Evolutionary conservation across 2,888 invertebrate genomes (phyloP).

Genomic region (Ametastegia equiseti): DNA sequence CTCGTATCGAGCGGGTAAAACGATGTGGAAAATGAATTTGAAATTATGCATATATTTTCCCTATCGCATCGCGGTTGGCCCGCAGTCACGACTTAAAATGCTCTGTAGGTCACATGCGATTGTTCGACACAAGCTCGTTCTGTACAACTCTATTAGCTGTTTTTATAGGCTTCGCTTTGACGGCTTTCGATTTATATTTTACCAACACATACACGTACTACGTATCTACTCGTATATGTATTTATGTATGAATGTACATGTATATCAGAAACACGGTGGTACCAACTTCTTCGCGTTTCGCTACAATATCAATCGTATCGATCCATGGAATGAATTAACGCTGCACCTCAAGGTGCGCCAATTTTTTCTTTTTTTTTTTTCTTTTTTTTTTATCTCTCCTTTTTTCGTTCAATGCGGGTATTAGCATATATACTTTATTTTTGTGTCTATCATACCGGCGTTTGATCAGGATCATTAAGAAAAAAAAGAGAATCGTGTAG

Average conservation of each 20-base stretch:
- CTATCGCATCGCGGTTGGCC: background rate
- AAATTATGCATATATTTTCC: background rate
- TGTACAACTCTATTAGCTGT: background rate
- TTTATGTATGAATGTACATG: too few relatives aligned
- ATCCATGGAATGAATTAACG: background rate
- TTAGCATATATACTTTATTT: background rate
- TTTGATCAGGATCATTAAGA: background rate
- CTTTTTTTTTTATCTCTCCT: background rate
- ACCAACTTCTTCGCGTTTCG: too few relatives aligned
- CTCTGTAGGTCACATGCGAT: background rate
- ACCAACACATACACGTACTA: too few relatives aligned
- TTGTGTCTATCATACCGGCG: background rate
- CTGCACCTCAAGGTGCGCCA: background rate
- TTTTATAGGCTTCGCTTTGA: background rate
- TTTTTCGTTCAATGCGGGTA: background rate
- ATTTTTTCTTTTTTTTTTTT: background rate
- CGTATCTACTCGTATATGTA: too few relatives aligned
- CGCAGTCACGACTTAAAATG: background rate
- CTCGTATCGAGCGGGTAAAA: background rate
- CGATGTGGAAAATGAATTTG: constrained; percentile 5
- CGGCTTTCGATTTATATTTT: too few relatives aligned
- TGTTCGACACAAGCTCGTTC: background rate
- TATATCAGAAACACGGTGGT: too few relatives aligned
- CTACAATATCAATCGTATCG: background rate
- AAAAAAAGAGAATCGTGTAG: background rate